Percentiles rank a stretch among this genome's conserved stretches.
These are phyloP conservation scores for Eolophus roseicapilla DNA, from an alignment of 2,113 vertebrate genomes.

Conservation along the genomic window DNA sequence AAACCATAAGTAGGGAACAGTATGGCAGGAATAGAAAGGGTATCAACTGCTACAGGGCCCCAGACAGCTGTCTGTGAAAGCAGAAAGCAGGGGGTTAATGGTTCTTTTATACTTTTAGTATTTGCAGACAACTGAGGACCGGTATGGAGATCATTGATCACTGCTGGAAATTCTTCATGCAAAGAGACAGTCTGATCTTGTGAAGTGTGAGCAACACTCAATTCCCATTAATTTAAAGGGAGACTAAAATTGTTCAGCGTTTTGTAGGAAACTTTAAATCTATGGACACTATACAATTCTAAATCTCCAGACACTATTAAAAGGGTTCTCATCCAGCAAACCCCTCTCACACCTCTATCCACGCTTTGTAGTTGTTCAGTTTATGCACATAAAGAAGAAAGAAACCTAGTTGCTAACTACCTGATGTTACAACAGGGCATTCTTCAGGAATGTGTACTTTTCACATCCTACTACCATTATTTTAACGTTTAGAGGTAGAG, in stretches of 20 bases:
- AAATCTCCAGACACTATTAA: neutral
- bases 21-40: slow-evolving; percentile 20
- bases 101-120: neutral
- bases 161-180: neutral
- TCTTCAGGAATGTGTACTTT: neutral
- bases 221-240: neutral
- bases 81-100: slow-evolving; percentile 25
- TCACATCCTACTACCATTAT: slow-evolving; percentile 13
- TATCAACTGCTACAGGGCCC: neutral
- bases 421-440: neutral
- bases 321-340: neutral
- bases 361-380: neutral
- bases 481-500: neutral
- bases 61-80: slow-evolving; percentile 30
- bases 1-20: neutral
- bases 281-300: neutral
- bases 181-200: neutral
- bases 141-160: neutral
- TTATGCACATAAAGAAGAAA: neutral
- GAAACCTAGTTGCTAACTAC: neutral
- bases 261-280: neutral
- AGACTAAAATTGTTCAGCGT: neutral
- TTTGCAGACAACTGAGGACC: slow-evolving; percentile 2
- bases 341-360: neutral
- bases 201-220: neutral